These are phyloP conservation scores for Microctonus aethiopoides DNA, from an alignment of 2,888 invertebrate species.

Conservation along the genomic window DNA sequence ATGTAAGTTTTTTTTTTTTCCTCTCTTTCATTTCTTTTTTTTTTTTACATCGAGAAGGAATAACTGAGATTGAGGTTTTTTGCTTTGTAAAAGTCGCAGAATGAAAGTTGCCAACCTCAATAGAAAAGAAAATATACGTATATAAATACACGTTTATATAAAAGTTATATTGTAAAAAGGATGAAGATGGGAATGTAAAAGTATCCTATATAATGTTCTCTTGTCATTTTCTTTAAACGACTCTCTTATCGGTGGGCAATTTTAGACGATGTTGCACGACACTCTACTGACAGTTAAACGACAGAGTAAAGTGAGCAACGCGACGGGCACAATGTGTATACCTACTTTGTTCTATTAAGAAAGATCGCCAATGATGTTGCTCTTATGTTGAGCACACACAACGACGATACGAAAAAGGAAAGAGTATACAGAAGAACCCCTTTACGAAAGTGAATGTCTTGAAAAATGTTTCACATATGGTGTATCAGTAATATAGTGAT, in stretches of 20 bases:
- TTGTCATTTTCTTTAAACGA: constrained; percentile 37
- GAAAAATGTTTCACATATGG: constrained; percentile 25
- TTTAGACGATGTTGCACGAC: constrained; percentile 31
- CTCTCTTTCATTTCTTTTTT: background rate
- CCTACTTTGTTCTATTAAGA: constrained; percentile 34
- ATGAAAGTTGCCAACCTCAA: constrained; percentile 14
- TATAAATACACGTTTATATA: background rate
- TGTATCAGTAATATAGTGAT: background rate
- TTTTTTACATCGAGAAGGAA: constrained; percentile 13
- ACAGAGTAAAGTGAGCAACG: background rate
- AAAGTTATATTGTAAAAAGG: constrained; percentile 7
- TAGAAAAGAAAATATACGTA: background rate
- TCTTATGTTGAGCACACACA: constrained; percentile 7
- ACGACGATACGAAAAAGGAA: background rate
- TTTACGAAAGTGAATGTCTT: constrained; percentile 24
- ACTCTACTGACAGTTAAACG: background rate
- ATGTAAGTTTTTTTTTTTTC: constrained; percentile 1
- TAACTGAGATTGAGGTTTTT: background rate
- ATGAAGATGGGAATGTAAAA: constrained; percentile 3
- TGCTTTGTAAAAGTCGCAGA: constrained; percentile 30
- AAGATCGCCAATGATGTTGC: constrained; percentile 35
- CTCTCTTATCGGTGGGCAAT: constrained; percentile 41
- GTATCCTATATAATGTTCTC: constrained; percentile 17
- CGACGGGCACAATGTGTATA: background rate
- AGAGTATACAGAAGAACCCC: background rate